A percentile compares a stretch with the other conserved stretches of the same genome.
Evolutionary conservation across 2,888 invertebrate species (phyloP).

Genomic region (Pyralis farinalis): DNA sequence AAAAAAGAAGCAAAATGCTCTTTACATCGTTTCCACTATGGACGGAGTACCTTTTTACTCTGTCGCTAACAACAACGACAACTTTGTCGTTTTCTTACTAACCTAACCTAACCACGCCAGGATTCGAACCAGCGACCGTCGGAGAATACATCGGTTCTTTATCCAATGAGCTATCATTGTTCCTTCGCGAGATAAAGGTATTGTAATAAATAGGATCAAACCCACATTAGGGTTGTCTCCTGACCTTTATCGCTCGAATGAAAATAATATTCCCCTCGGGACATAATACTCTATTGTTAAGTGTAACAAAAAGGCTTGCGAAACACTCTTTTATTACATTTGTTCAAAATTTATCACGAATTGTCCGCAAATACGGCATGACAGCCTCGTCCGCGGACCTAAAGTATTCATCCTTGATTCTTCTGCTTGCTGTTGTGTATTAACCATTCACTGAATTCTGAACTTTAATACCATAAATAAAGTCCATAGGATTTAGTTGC

Average conservation of each 20-base stretch:
- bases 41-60: no score
- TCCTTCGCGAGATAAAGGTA: no score
- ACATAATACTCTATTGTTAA: constrained; percentile 14
- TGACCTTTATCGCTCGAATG: constrained; percentile 3
- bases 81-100: no score
- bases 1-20: no score
- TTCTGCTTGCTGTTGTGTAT: background rate
- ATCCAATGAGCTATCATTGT: no score
- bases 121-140: no score
- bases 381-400: constrained; percentile 26
- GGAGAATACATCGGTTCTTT: no score
- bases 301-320: constrained; percentile 13
- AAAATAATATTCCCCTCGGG: constrained; percentile 8
- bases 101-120: no score
- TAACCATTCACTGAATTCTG: background rate
- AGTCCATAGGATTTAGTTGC: background rate
- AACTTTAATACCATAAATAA: background rate
- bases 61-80: no score
- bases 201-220: no score
- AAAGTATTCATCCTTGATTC: constrained; percentile 7
- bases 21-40: no score
- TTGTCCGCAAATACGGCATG: constrained; percentile 29
- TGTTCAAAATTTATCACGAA: constrained; percentile 27
- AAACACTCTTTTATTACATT: constrained; percentile 14
- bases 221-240: background rate